These are phyloP conservation scores for Stramonita haemastoma DNA, from an alignment of 2,888 invertebrate species.

Conservation along the genomic window DNA sequence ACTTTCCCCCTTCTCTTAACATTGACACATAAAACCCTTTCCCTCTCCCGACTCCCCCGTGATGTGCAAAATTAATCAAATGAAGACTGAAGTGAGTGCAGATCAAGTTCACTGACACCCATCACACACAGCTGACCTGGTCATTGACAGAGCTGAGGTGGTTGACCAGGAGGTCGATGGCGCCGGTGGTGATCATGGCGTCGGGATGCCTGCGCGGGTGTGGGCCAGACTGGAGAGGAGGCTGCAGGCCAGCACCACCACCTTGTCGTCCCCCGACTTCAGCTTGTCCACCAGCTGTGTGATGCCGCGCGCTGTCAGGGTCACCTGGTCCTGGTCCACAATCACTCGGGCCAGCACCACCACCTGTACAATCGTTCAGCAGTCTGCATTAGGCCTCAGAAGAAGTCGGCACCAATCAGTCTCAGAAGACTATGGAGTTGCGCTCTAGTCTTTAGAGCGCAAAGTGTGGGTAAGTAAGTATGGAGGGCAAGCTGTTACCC, in stretches of 20 bases:
- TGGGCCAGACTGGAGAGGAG: conserved; percentile 76
- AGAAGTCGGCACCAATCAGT: too few species aligned
- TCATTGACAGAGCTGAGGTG: conserved; percentile 70
- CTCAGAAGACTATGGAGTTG: too few species aligned
- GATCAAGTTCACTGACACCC: too few species aligned
- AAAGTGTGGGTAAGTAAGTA: too few species aligned
- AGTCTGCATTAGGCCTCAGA: too few species aligned
- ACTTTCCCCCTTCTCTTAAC: too few species aligned
- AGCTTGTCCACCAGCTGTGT: conserved; percentile 72
- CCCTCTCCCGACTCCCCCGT: too few species aligned
- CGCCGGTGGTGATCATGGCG: conserved; percentile 76
- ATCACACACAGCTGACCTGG: conserved; percentile 56
- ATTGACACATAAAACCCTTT: too few species aligned
- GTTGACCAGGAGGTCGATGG: conserved; percentile 71
- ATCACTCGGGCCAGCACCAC: conserved; percentile 76
- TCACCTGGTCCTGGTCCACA: conserved; percentile 74
- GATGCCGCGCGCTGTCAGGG: conserved; percentile 74
- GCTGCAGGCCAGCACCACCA: conserved; percentile 73
- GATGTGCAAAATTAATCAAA: too few species aligned
- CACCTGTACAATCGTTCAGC: conserved; percentile 59
- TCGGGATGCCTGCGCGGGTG: conserved; percentile 77
- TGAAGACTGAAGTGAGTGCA: too few species aligned
- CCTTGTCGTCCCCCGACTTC: conserved; percentile 70
- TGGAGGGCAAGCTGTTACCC: too few species aligned
- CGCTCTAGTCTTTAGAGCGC: too few species aligned